phyloP scores from a whole-genome alignment of 1,140 invertebrate genomes.

The Eriosoma lanigerum region DNA sequence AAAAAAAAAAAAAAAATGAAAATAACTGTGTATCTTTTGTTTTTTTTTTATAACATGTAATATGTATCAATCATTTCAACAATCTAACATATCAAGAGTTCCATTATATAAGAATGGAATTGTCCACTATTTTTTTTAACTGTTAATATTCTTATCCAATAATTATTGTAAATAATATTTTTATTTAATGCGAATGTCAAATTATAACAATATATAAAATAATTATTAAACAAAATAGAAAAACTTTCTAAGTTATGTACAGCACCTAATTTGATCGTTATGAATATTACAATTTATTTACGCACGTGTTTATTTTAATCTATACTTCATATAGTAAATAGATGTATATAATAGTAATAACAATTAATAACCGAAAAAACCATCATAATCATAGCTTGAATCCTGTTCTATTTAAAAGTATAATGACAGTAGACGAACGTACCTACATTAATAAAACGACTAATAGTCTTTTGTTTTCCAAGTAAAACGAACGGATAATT shows the following conservation, averaged over 20 bases:
- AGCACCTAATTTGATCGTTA: background rate
- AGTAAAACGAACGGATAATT: constrained; percentile 37
- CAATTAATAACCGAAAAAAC: constrained; percentile 17
- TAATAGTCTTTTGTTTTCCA: constrained; percentile 47
- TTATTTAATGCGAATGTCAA: background rate
- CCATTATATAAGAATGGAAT: no score
- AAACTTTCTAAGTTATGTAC: no score
- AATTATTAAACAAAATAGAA: constrained; percentile 25
- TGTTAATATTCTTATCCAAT: no score
- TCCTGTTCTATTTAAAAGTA: constrained; percentile 3
- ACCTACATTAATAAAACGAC: constrained; percentile 40
- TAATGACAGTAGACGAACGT: constrained; percentile 18
- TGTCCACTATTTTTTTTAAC: no score
- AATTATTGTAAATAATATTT: no score
- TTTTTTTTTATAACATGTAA: no score
- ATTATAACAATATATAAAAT: background rate
- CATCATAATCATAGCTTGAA: background rate
- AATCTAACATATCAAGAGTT: no score
- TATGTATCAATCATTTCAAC: no score
- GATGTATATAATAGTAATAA: background rate
- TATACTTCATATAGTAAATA: no score
- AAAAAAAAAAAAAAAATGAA: no score
- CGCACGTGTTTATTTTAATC: background rate
- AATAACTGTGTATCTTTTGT: no score
- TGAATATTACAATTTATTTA: background rate